Evolutionary conservation across 2,797 vertebrate genomes (phyloP).

Genomic region (Thripadectes ignobilis): DNA sequence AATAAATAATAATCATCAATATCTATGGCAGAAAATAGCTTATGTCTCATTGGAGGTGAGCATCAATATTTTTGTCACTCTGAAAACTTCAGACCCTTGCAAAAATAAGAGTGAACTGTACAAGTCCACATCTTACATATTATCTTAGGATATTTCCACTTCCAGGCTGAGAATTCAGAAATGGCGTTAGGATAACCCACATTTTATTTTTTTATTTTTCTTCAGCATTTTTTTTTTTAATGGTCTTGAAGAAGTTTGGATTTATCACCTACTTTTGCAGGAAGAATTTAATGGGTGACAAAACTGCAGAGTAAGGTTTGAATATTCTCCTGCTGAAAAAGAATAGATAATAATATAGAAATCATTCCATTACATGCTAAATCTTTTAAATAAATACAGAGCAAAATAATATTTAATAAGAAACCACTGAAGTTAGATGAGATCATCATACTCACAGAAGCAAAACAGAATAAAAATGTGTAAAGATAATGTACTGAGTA

Average conservation of each 20-base stretch:
- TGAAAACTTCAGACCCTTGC: background rate
- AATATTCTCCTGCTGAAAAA: background rate
- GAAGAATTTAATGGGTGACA: background rate
- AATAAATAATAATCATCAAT: slow-evolving; percentile 3
- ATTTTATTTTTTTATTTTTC: background rate
- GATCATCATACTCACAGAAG: background rate
- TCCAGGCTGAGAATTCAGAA: background rate
- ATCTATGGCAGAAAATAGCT: background rate
- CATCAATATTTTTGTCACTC: background rate
- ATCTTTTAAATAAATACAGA: background rate
- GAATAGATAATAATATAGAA: background rate
- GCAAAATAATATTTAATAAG: background rate
- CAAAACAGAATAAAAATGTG: background rate
- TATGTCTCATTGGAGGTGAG: background rate
- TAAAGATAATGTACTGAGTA: background rate
- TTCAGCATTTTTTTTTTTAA: background rate
- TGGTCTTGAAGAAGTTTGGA: background rate
- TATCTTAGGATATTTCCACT: background rate
- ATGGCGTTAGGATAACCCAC: background rate
- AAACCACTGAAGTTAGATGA: background rate
- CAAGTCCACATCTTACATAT: background rate
- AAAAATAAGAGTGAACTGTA: background rate
- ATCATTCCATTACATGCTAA: background rate
- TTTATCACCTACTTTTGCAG: background rate
- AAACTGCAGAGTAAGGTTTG: background rate